These are phyloP conservation scores for Drosophila greeni DNA, from an alignment of 2,888 invertebrate species.

Conservation along the genomic window DNA sequence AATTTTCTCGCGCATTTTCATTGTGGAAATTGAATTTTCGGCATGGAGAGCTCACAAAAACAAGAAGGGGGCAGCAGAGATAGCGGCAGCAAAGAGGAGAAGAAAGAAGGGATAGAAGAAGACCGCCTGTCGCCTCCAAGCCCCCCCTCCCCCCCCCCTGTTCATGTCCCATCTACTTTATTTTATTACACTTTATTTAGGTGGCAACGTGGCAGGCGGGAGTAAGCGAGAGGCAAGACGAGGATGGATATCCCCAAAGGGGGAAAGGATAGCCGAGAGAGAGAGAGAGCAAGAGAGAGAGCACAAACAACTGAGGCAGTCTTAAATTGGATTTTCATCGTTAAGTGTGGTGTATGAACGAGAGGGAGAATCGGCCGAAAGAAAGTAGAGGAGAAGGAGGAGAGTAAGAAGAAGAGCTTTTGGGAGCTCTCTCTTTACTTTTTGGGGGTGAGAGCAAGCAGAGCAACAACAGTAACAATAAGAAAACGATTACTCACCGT, in stretches of 20 bases:
- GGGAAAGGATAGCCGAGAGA: constrained; percentile 5
- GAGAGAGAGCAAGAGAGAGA: constrained; percentile 49
- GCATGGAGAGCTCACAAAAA: constrained; percentile 56
- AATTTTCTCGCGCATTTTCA: constrained; percentile 73
- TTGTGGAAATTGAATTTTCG: constrained; percentile 77
- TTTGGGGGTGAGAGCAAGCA: constrained; percentile 14
- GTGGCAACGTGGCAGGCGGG: constrained; percentile 33
- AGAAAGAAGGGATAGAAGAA: constrained; percentile 6
- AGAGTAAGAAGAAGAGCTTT: constrained; percentile 33
- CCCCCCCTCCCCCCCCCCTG: too few relatives aligned
- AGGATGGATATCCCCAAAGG: constrained; percentile 17
- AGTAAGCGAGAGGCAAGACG: constrained; percentile 23
- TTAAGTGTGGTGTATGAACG: constrained; percentile 56
- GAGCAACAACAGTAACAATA: constrained; percentile 33
- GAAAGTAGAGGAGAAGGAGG: constrained; percentile 6
- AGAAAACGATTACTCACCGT: constrained; percentile 78
- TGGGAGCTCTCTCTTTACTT: too few relatives aligned
- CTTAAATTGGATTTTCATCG: constrained; percentile 77
- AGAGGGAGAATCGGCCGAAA: constrained; percentile 22
- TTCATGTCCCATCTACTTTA: constrained; percentile 70
- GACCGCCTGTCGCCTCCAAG: constrained; percentile 2
- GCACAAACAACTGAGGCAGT: constrained; percentile 60
- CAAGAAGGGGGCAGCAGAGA: neutral
- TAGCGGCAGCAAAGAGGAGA: neutral
- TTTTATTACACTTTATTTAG: constrained; percentile 76